Evolutionary conservation across 2,888 invertebrate species (phyloP).

Genomic region (Andrena flavipes): DNA sequence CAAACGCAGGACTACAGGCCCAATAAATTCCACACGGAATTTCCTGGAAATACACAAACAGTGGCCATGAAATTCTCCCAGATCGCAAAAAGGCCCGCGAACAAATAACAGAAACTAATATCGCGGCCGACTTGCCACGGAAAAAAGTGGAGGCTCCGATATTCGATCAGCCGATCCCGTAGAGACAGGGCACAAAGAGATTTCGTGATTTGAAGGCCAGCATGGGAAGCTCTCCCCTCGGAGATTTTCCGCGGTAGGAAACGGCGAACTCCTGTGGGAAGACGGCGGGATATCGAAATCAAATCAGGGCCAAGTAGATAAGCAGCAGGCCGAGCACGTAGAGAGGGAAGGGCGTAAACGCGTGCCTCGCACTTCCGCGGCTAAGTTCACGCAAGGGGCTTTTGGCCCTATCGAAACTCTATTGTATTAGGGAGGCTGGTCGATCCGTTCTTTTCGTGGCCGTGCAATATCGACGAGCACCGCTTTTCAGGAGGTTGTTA

Average conservation of each 20-base stretch:
- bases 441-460: constrained; percentile 8
- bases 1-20: not conserved
- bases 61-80: not conserved
- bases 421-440: constrained; percentile 42
- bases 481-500: not conserved
- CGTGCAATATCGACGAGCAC: not conserved
- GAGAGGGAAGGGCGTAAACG: constrained; percentile 47
- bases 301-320: constrained; percentile 75
- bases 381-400: constrained; percentile 33
- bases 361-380: constrained; percentile 53
- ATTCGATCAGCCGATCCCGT: constrained; percentile 38
- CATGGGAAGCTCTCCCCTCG: constrained; percentile 22
- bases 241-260: constrained; percentile 34
- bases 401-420: constrained; percentile 25
- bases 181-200: constrained; percentile 36
- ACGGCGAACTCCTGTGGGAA: constrained; percentile 41
- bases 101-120: constrained; percentile 27
- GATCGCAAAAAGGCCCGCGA: not conserved
- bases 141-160: constrained; percentile 22
- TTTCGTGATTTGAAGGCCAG: constrained; percentile 36
- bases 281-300: constrained; percentile 73
- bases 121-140: not conserved
- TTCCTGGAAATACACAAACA: not conserved
- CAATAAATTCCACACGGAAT: not conserved
- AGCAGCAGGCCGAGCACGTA: constrained; percentile 69